Conservation (phyloP, 2,888 invertebrate species). For the Automeris io region DNA sequence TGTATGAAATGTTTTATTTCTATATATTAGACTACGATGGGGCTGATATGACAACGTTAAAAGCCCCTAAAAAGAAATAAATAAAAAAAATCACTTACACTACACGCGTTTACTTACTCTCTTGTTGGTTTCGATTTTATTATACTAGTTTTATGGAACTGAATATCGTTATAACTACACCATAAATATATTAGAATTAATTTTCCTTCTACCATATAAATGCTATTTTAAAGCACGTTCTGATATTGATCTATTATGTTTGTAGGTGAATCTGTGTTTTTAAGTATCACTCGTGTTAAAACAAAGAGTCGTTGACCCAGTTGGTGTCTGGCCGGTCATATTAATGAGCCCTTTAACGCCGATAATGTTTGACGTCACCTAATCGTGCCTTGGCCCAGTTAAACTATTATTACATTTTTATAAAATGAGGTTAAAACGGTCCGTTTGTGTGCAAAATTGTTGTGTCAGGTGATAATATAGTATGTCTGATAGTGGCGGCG, state of each 20-base stretch:
- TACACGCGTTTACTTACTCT: too few species aligned
- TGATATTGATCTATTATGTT: constrained; percentile 15
- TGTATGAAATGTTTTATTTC: too few species aligned
- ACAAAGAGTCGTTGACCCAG: constrained; percentile 65
- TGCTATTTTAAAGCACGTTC: constrained; percentile 4
- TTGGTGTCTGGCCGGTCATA: constrained; percentile 31
- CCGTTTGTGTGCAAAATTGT: constrained; percentile 7
- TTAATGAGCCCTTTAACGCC: constrained; percentile 50
- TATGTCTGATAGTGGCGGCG: constrained; percentile 21
- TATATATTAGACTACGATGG: too few species aligned
- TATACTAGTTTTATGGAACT: too few species aligned
- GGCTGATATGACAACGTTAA: too few species aligned
- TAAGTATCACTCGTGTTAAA: constrained; percentile 31
- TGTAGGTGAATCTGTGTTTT: constrained; percentile 18
- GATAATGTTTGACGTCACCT: constrained; percentile 46
- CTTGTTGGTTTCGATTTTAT: too few species aligned
- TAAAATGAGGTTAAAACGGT: constrained; percentile 31
- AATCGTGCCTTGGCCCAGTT: constrained; percentile 55
- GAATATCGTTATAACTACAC: too few species aligned
- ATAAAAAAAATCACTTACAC: too few species aligned
- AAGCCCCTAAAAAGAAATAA: too few species aligned
- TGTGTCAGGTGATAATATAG: constrained; percentile 17
- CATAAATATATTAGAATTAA: too few species aligned
- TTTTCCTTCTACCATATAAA: too few species aligned
- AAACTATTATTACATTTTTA: constrained; percentile 24